phyloP scores from a whole-genome alignment of 1,140 invertebrate species.

The Heliconius himera region DNA sequence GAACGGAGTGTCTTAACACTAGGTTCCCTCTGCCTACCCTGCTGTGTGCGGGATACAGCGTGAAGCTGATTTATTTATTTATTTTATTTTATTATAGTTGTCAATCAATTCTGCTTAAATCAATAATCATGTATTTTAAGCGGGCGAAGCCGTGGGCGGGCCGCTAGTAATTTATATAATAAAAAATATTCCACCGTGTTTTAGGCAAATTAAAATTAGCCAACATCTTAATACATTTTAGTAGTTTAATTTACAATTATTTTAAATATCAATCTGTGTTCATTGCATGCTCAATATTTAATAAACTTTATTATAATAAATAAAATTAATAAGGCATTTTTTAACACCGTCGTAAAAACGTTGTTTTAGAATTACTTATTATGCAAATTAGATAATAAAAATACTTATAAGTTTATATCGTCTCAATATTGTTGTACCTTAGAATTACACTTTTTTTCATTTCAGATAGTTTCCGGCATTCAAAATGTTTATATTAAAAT shows the following conservation, averaged over 20 bases:
- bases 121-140: no score
- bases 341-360: constrained; percentile 11
- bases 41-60: no score
- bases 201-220: background rate
- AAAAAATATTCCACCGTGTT: background rate
- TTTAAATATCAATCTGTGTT: background rate
- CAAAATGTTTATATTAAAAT: background rate
- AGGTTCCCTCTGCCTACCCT: no score
- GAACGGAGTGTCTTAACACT: no score
- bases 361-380: constrained; percentile 7
- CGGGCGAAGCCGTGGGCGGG: no score
- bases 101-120: no score
- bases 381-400: background rate
- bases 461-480: background rate
- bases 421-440: background rate
- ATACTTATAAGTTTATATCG: background rate
- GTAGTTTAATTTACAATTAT: background rate
- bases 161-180: background rate
- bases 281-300: background rate
- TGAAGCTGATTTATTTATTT: no score
- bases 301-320: background rate
- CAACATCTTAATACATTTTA: background rate
- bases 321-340: constrained; percentile 16
- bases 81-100: no score
- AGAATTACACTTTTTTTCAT: background rate